Conservation (phyloP, 1,140 invertebrate genomes). For the Coboldia fuscipes region DNA sequence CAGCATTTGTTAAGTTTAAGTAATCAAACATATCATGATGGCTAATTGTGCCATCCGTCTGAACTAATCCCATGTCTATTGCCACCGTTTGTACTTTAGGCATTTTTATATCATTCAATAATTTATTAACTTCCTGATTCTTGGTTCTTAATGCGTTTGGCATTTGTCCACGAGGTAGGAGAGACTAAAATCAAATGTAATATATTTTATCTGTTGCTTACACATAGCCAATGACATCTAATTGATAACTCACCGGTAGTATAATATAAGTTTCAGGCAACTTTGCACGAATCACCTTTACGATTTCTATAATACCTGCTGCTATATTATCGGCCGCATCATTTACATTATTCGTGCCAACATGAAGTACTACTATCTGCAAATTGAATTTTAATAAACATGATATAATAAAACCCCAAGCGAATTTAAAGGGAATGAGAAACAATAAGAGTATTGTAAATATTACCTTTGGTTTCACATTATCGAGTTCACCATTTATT, state of each 20-base stretch:
- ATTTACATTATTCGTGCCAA: conserved; percentile 70
- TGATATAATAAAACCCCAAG: conserved; percentile 1
- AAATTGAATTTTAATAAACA: conserved; percentile 9
- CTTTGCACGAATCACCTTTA: conserved; percentile 45
- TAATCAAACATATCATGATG: conserved; percentile 76
- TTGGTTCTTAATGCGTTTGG: conserved; percentile 59
- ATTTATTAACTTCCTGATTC: conserved; percentile 47
- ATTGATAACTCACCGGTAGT: conserved; percentile 43
- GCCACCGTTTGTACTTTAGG: conserved; percentile 42
- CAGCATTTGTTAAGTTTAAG: conserved; percentile 59
- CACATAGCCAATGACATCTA: background rate
- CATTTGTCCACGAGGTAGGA: conserved; percentile 62
- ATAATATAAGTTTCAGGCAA: conserved; percentile 59
- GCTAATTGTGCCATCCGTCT: conserved; percentile 55
- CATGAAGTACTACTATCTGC: conserved; percentile 63
- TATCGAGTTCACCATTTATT: conserved; percentile 68
- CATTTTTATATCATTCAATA: conserved; percentile 36
- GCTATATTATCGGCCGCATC: conserved; percentile 54
- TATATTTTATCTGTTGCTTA: background rate
- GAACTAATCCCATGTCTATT: conserved; percentile 54
- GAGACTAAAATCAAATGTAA: conserved; percentile 34
- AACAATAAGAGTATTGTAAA: background rate
- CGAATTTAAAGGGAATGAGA: background rate
- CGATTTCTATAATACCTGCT: conserved; percentile 58
- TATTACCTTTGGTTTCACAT: conserved; percentile 62